Evolutionary conservation across 2,888 invertebrate genomes (phyloP).

Genomic region (Clusia tigrina): DNA sequence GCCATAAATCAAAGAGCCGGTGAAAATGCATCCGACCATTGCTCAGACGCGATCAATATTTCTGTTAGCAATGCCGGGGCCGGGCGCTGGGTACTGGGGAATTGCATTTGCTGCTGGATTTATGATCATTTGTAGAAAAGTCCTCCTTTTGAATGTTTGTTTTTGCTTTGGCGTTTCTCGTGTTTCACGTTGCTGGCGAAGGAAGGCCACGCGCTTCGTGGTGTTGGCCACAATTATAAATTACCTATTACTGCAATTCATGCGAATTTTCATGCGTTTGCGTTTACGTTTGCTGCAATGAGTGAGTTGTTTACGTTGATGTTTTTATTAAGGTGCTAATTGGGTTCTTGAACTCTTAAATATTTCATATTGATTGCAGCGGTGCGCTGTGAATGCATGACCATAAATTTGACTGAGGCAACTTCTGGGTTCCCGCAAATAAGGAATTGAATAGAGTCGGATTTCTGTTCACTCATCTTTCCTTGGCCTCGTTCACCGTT

Average conservation of each 20-base stretch:
- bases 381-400: too few species aligned
- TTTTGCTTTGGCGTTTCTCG: conserved; percentile 6
- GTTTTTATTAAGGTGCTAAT: conserved; percentile 35
- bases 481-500: too few species aligned
- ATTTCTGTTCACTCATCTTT: too few species aligned
- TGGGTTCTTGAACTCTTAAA: conserved; percentile 36
- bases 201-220: conserved; percentile 7
- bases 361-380: conserved; percentile 4
- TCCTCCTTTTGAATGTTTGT: conserved; percentile 32
- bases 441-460: too few species aligned
- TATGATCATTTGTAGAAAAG: conserved; percentile 32
- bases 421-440: too few species aligned
- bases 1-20: background rate
- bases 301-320: conserved; percentile 36
- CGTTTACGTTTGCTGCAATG: conserved; percentile 13
- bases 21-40: background rate
- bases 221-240: conserved; percentile 35
- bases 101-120: conserved; percentile 18
- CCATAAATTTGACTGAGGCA: too few species aligned
- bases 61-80: background rate
- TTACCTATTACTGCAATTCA: conserved; percentile 28
- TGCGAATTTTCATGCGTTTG: conserved; percentile 15
- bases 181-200: conserved; percentile 4
- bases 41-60: background rate
- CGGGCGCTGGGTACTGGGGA: background rate